Evolutionary conservation across 2,888 invertebrate genomes (phyloP), one percentile per base, ranked within the genome.

Genomic region (Gnatocerus cornutus): DNA sequence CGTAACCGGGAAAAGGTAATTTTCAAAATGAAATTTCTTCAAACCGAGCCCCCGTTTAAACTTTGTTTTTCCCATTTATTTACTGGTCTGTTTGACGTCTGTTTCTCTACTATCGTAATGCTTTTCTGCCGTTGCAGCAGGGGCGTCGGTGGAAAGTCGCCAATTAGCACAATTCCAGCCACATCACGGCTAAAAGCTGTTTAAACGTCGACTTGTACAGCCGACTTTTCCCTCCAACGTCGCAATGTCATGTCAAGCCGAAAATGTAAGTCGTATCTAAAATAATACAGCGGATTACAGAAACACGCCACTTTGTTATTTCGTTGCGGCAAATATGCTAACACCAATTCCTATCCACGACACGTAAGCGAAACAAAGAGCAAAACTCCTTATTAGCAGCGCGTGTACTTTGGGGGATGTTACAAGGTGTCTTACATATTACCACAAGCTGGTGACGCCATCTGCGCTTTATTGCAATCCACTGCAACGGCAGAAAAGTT

Each of bases 401-500:
- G 71, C 71, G 70, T 72, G 71, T 72, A 69, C 73, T 71, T 72
- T 53, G 73, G 71, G 75, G 74, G 75, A 68, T 72, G 75, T 77
- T 76, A 78, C 78, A 78, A 77, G 79, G 78, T 79, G 77, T 79
- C 77, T 79, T 78, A 78, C 78, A 78, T 75, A 72, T 77, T 76
- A 71, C 71, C 73, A 63, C 69, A 71, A 73, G 73, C 74, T 73
- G 67, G 68, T 71, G 76, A 73, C 77, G 74, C 66, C 79, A 76
- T 78, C 73, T 79, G 79, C 71, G 76, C 74, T 78, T 78, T 79
- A 79, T 79, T 74, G 78, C 75, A 61, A 66, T 56, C 66, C 21
- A 37, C 12, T 14, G 46, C 48, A 46, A 12, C 45, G 52, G 8
- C 37, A 27, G 52, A 59, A 58, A 59, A 67, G 52, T 67, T 67